Evolutionary conservation across 2,888 invertebrate genomes (phyloP).

Genomic region (Leucoma salicis): DNA sequence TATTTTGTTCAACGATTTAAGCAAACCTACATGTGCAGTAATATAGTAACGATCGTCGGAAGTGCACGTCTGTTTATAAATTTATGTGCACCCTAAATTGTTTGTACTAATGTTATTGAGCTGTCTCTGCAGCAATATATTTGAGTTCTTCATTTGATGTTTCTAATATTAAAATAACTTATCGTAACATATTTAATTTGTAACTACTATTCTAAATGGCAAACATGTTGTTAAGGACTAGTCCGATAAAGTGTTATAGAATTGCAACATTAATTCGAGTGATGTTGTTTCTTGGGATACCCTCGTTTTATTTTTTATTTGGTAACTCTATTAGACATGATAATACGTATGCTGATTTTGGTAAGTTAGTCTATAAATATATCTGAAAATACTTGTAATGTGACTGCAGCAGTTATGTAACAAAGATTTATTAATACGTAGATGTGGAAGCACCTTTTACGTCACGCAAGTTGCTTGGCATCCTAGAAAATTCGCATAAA

Average conservation of each 20-base stretch:
- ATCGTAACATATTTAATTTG: conserved; percentile 1
- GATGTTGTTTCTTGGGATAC: conserved; percentile 58
- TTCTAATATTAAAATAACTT: conserved; percentile 3
- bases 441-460: conserved; percentile 21
- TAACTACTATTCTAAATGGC: conserved; percentile 53
- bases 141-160: conserved; percentile 71
- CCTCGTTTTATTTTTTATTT: conserved; percentile 50
- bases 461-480: conserved; percentile 51
- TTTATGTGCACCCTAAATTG: conserved; percentile 26
- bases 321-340: background rate
- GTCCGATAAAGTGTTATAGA: conserved; percentile 46
- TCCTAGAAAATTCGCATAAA: conserved; percentile 36
- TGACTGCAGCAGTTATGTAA: background rate
- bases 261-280: conserved; percentile 55
- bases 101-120: conserved; percentile 53
- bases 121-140: conserved; percentile 62
- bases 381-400: too few relatives aligned
- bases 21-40: conserved; percentile 42
- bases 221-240: conserved; percentile 74
- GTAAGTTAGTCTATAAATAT: background rate
- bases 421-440: conserved; percentile 12
- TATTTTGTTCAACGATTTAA: conserved; percentile 44
- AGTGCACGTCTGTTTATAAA: conserved; percentile 46
- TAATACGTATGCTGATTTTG: background rate
- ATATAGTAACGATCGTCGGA: conserved; percentile 28